Conservation (phyloP, 2,113 vertebrate genomes). For the Aspiorhynchus laticeps region DNA sequence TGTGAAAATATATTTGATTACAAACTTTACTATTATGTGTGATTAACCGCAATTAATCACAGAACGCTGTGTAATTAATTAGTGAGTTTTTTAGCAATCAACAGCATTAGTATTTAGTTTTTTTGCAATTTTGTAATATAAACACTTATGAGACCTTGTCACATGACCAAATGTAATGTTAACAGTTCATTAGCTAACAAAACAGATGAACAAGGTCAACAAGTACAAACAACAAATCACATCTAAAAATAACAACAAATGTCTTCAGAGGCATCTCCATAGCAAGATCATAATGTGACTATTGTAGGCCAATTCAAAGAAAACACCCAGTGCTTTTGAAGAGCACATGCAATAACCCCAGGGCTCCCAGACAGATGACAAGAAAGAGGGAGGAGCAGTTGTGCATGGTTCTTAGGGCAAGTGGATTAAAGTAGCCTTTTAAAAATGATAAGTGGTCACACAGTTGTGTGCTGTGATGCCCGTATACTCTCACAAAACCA, state of each 20-base stretch:
- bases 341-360: conserved; percentile 15
- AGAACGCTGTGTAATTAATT: neutral
- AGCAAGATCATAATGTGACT: conserved; percentile 17
- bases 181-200: neutral
- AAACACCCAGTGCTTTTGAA: neutral
- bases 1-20: neutral
- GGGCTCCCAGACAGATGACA: neutral
- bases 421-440: neutral
- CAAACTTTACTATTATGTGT: neutral
- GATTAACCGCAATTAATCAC: neutral
- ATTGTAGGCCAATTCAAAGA: neutral
- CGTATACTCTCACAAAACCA: neutral
- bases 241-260: neutral
- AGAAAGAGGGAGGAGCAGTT: neutral
- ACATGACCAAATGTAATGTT: neutral
- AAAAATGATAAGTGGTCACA: conserved; percentile 9
- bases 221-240: neutral
- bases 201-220: neutral
- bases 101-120: neutral
- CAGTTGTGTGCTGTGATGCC: neutral
- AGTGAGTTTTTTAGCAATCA: neutral
- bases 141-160: neutral
- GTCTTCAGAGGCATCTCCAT: neutral
- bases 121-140: too few species aligned
- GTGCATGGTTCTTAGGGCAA: neutral